Percentiles rank a stretch among this genome's conserved stretches.
phyloP scores from a whole-genome alignment of 2,797 vertebrate genomes.

The Halcyon smyrnensis region DNA sequence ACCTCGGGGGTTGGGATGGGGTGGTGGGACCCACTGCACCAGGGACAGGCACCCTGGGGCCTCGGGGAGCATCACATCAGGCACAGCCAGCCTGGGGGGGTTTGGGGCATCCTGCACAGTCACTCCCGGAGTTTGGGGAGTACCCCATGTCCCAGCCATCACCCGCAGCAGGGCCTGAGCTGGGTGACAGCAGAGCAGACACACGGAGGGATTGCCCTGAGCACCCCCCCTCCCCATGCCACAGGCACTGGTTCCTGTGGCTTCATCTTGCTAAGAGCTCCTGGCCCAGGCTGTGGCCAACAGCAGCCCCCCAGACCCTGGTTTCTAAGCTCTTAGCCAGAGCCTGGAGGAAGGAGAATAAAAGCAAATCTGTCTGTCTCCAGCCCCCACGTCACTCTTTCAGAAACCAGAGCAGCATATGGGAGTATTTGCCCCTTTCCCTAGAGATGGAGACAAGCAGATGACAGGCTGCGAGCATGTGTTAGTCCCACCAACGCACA shows the following conservation, averaged over 20 bases:
- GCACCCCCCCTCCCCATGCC: accelerated
- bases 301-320: background rate
- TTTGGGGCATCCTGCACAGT: too few species aligned
- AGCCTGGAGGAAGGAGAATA: conserved; percentile 75
- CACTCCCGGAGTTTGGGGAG: background rate
- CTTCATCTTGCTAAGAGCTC: background rate
- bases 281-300: background rate
- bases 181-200: accelerated
- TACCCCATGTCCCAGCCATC: background rate
- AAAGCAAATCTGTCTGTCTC: conserved; percentile 49
- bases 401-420: conserved; percentile 49
- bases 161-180: background rate
- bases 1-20: background rate
- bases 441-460: conserved; percentile 42
- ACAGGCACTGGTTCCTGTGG: accelerated
- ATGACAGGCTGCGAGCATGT: conserved; percentile 52
- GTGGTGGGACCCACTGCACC: too few species aligned
- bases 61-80: background rate
- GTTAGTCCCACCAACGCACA: conserved; percentile 21
- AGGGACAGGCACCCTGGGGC: too few species aligned
- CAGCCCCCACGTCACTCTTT: conserved; percentile 36
- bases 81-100: background rate
- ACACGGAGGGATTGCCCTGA: background rate
- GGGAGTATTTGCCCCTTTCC: conserved; percentile 59
- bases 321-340: background rate